Base-by-base conservation (phyloP, 2,888 invertebrate genomes). In the Agapetus fuscipes region DNA sequence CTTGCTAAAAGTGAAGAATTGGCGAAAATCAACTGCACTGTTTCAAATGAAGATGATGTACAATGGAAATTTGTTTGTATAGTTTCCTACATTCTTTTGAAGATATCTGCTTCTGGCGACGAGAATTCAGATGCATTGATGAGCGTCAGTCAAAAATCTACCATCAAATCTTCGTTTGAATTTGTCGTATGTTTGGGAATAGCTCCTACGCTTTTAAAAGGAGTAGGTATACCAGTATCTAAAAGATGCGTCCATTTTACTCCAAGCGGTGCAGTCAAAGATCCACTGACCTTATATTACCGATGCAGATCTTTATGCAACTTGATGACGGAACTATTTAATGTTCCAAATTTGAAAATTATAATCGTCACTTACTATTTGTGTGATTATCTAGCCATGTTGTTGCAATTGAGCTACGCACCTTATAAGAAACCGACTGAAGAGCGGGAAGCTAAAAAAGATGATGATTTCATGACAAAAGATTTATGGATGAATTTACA, bases 341-440 rank as follows among this genome's bases (percentile, higher is more conserved):
- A 61, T 39, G 52, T 68, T 46, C 60, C 64, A 49, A 66, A 74
- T 44, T 60, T 83, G 33, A 67, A 71, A 53, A 63, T 66, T 51
- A 61, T 76, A 40, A 64, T 80, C 44, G 49, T 76, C 41, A 61
- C 74, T 34, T 59, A 74, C 48, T 68, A 72, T 61, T 55, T 79
- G 39, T 66, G 68, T 54, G 72, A 74, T 55, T 64, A 83, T 48
- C 58, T 87, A 34, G 78, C 79, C 39, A 75, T 74, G 3, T 58
- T 84, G 17, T 73, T 83, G 50, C 85, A 85, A 59, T 60, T 86
- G 33, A 65, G 75, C 16, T 75, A 75, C 64, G 78, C 78, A 25
- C 80, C 80, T 5, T 53, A 83, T 20, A 74, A 71, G 45, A 74
- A 78, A 59, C 77, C 81, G 39, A 59, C 65, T 1, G 49, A 48